Conservation (phyloP, 2,888 invertebrate species). For the Cataglyphis cursor region DNA sequence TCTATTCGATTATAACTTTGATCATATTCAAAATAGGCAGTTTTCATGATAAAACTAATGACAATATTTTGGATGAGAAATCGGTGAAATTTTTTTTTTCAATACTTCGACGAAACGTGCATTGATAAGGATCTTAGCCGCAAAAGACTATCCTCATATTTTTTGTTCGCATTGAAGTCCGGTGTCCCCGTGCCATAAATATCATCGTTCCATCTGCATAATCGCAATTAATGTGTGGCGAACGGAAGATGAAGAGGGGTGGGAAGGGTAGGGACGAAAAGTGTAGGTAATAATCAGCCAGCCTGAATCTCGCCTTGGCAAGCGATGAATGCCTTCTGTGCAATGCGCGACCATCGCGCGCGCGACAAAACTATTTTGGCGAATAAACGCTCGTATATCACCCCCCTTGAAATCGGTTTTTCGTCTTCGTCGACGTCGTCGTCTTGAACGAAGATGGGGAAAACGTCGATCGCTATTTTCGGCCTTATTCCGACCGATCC, state of each 20-base stretch:
- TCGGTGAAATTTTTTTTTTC: not conserved
- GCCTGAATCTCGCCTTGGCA: constrained; percentile 80
- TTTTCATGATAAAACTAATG: not conserved
- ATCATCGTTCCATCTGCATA: constrained; percentile 54
- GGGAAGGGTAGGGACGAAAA: not conserved
- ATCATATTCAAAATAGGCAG: not conserved
- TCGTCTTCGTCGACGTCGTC: constrained; percentile 59
- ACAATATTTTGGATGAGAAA: constrained; percentile 2
- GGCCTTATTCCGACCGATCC: constrained; percentile 82
- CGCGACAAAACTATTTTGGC: constrained; percentile 82
- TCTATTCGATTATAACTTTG: not conserved
- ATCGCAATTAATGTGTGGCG: constrained; percentile 71
- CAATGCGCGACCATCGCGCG: constrained; percentile 20
- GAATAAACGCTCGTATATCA: constrained; percentile 80
- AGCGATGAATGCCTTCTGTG: constrained; percentile 78
- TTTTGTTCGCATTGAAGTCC: constrained; percentile 53
- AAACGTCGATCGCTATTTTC: constrained; percentile 86
- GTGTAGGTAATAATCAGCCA: constrained; percentile 69
- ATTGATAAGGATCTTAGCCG: constrained; percentile 20
- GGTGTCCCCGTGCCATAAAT: constrained; percentile 62
- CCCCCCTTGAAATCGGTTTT: constrained; percentile 56
- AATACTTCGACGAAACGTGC: constrained; percentile 17
- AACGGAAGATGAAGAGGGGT: not conserved
- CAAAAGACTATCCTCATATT: constrained; percentile 4
- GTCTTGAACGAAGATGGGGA: constrained; percentile 75